Percentiles rank a stretch among this genome's conserved stretches.
These are phyloP conservation scores for Gila robusta DNA, from an alignment of 2,797 vertebrate species.

Conservation along the genomic window DNA sequence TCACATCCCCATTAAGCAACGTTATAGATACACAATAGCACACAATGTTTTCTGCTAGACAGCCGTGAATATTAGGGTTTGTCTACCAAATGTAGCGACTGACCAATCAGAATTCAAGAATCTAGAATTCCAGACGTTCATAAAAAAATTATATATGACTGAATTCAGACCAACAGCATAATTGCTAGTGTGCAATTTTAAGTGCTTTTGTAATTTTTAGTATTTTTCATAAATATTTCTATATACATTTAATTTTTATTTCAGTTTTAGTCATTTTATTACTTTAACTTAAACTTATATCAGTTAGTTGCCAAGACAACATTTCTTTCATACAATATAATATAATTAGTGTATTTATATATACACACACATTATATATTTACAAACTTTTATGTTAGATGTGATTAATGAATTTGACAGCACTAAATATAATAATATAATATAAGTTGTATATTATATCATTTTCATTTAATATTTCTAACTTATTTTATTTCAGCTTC, in stretches of 20 bases:
- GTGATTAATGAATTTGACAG: no score
- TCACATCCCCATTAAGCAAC: neutral
- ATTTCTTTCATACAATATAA: no score
- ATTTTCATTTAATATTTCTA: no score
- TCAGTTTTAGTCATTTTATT: neutral
- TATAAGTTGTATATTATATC: no score
- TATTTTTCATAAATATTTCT: neutral
- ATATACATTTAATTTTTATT: neutral
- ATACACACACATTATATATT: no score
- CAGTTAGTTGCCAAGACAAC: neutral
- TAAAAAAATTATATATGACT: neutral
- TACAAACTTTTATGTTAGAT: no score
- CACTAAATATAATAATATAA: no score
- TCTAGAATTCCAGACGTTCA: neutral
- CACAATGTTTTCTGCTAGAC: neutral
- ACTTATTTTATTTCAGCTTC: neutral
- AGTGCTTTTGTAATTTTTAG: neutral
- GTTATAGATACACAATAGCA: neutral
- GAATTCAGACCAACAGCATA: neutral
- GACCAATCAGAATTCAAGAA: neutral
- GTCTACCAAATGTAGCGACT: neutral
- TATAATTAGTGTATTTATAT: no score
- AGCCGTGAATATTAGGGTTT: neutral
- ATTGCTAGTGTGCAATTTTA: neutral
- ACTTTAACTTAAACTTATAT: neutral